Percentiles rank a stretch among this genome's conserved stretches.
phyloP scores from a whole-genome alignment of 2,888 invertebrate species.

The Caenorhabditis wallacei region DNA sequence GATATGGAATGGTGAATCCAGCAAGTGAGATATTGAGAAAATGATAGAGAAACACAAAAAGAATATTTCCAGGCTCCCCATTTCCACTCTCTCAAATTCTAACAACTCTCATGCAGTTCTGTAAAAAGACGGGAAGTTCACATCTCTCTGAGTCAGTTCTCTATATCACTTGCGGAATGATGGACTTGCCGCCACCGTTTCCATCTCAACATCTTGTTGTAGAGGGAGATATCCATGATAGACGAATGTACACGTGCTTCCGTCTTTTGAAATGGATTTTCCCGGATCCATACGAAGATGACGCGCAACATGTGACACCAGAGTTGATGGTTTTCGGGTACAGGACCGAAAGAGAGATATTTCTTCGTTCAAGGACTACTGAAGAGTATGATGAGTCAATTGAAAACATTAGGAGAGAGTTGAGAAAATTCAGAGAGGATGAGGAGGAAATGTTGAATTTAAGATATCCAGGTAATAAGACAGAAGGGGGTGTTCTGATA shows the following conservation, averaged over 20 bases:
- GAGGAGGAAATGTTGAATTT: not conserved
- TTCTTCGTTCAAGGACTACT: not conserved
- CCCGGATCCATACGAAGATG: constrained; percentile 13
- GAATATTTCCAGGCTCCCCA: not conserved
- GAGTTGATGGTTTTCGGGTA: constrained; percentile 8
- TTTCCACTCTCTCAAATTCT: constrained; percentile 1
- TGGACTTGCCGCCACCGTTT: not conserved
- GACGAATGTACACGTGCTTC: not conserved
- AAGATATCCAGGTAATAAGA: not conserved
- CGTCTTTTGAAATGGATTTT: constrained; percentile 13
- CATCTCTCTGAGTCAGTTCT: not conserved
- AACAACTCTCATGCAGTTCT: not conserved
- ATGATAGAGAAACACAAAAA: too few relatives aligned
- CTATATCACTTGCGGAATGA: constrained; percentile 16
- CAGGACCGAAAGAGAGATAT: not conserved
- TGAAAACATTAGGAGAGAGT: not conserved
- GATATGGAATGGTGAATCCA: constrained; percentile 1
- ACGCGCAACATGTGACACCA: not conserved
- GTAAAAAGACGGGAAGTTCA: not conserved
- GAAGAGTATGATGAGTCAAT: constrained; percentile 1
- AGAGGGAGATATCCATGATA: not conserved
- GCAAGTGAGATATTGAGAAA: not conserved
- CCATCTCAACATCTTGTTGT: not conserved
- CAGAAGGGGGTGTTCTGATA: not conserved
- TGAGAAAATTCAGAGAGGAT: not conserved